A percentile compares a stretch with the other conserved stretches of the same genome.
Evolutionary conservation across 2,113 vertebrate species (phyloP).

Genomic region (Actinemys pallida): DNA sequence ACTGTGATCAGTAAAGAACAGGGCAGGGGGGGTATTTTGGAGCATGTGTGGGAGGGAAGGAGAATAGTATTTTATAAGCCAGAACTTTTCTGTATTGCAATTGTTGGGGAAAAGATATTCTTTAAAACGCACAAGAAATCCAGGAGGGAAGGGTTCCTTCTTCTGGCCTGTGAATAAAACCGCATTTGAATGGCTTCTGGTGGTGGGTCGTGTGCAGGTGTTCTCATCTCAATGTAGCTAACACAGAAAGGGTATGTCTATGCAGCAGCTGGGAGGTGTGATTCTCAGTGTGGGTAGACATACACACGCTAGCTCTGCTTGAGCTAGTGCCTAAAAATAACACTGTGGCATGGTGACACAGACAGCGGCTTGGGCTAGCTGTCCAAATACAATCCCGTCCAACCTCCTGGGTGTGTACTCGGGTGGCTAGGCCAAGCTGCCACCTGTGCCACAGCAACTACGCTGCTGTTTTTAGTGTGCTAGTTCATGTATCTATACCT

Average conservation of each 20-base stretch:
- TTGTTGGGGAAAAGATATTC: neutral
- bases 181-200: neutral
- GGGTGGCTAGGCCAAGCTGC: too few relatives aligned
- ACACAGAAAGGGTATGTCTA: neutral
- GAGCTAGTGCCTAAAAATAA: too few relatives aligned
- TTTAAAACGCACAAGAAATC: neutral
- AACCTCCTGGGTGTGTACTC: too few relatives aligned
- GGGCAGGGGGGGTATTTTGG: neutral
- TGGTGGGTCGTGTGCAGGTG: conserved; percentile 25
- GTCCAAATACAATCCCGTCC: too few relatives aligned
- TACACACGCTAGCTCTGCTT: too few relatives aligned
- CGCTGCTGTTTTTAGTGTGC: too few relatives aligned
- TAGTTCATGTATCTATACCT: too few relatives aligned
- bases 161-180: neutral
- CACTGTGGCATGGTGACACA: too few relatives aligned
- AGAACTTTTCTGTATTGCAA: neutral
- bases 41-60: neutral
- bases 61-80: neutral
- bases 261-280: too few relatives aligned
- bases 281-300: too few relatives aligned
- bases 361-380: too few relatives aligned
- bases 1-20: neutral
- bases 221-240: neutral
- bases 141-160: neutral
- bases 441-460: too few relatives aligned